Evolutionary conservation across 2,113 vertebrate species (phyloP).

Genomic region (Chaenogobius annularis): DNA sequence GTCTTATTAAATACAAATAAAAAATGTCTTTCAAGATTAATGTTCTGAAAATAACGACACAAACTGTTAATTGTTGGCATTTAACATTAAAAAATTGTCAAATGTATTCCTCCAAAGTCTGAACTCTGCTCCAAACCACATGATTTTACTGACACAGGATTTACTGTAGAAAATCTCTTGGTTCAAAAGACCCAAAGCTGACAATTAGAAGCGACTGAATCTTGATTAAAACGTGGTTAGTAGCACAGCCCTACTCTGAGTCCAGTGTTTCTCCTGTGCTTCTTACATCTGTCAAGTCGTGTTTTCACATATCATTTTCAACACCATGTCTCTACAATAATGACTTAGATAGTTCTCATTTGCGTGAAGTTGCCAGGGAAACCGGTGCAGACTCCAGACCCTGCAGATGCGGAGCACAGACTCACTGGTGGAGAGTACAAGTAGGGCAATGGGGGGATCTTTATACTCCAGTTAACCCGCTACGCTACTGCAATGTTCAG

Average conservation of each 20-base stretch:
- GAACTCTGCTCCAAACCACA: too few species aligned
- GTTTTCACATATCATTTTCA: neutral
- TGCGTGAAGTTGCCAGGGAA: slow-evolving; percentile 11
- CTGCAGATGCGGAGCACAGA: slow-evolving; percentile 3
- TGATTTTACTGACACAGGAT: too few species aligned
- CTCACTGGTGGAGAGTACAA: slow-evolving; percentile 30
- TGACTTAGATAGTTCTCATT: neutral
- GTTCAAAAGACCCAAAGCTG: too few species aligned
- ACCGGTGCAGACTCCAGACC: slow-evolving; percentile 9
- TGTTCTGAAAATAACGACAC: neutral
- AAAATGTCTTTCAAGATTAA: neutral
- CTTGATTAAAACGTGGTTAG: too few species aligned
- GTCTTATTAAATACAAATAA: too few species aligned
- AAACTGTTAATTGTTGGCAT: too few species aligned
- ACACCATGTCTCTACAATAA: neutral
- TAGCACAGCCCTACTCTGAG: too few species aligned
- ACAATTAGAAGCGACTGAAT: too few species aligned
- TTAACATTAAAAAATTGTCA: too few species aligned
- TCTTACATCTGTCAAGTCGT: neutral
- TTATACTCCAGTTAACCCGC: slow-evolving; percentile 63
- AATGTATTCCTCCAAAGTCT: too few species aligned
- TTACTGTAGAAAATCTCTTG: too few species aligned
- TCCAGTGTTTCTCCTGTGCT: neutral
- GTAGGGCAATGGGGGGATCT: slow-evolving; percentile 54
- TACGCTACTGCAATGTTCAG: slow-evolving; percentile 16